phyloP scores from a whole-genome alignment of 64 coral and sea anemone genomes.

The Stylophora pistillata region DNA sequence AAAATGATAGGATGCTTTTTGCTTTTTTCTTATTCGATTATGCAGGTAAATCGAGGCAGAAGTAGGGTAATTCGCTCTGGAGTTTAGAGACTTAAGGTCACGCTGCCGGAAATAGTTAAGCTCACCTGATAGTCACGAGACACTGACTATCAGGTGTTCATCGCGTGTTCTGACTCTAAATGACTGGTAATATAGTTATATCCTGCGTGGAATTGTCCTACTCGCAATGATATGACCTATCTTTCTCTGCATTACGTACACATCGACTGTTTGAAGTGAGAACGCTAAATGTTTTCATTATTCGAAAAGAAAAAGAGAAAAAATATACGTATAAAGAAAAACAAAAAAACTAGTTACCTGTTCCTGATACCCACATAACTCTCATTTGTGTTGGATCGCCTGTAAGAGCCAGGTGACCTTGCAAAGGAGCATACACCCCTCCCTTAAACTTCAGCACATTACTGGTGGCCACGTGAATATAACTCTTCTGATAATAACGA shows the following conservation, averaged over 20 bases:
- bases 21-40: no score
- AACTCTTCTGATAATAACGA: constrained; percentile 69
- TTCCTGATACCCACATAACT: constrained; percentile 89
- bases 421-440: constrained; percentile 61
- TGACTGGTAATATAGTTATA: no score
- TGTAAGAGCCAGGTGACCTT: constrained; percentile 81
- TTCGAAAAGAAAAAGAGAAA: not conserved
- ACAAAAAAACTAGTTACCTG: constrained; percentile 44
- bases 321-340: not conserved
- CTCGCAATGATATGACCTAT: no score
- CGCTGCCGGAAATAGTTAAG: not conserved
- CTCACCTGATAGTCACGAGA: not conserved
- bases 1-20: no score
- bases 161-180: no score
- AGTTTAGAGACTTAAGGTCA: not conserved
- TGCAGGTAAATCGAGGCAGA: not conserved
- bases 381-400: constrained; percentile 80
- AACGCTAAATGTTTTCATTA: not conserved
- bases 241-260: no score
- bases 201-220: no score
- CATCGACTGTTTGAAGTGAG: no score
- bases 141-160: not conserved
- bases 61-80: not conserved
- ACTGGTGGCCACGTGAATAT: constrained; percentile 53
- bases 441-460: constrained; percentile 68